Percentiles rank a stretch among this genome's conserved stretches.
phyloP scores from a whole-genome alignment of 2,888 invertebrate genomes.

The Epistrophe grossulariae region DNA sequence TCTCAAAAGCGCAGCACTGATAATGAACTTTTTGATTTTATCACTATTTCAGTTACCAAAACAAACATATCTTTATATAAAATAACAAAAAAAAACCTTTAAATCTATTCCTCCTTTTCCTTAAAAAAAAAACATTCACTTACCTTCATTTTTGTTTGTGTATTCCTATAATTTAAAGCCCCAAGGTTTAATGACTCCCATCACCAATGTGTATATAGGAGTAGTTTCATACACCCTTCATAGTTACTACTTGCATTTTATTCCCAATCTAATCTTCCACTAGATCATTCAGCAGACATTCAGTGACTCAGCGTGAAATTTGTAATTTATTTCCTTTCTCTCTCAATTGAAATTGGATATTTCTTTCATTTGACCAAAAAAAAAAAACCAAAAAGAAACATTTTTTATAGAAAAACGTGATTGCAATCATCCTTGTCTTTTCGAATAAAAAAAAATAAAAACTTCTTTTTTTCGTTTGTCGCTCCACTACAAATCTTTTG shows the following conservation, averaged over 20 bases:
- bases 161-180: neutral
- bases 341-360: slow-evolving; percentile 4
- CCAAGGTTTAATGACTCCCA: neutral
- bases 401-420: slow-evolving; percentile 17
- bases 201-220: neutral
- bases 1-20: too few species aligned
- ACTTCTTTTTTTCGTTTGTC: neutral
- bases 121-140: too few species aligned
- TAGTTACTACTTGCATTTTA: neutral
- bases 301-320: slow-evolving; percentile 4
- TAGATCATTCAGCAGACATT: neutral
- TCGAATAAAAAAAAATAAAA: neutral
- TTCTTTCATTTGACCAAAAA: neutral
- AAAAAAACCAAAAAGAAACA: slow-evolving; percentile 4
- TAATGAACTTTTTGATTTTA: too few species aligned
- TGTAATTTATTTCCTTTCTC: slow-evolving; percentile 46
- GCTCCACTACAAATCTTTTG: neutral
- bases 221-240: neutral
- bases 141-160: too few species aligned
- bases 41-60: too few species aligned
- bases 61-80: too few species aligned
- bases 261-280: neutral
- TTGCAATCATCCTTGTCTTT: slow-evolving; percentile 32
- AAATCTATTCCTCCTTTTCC: too few species aligned
- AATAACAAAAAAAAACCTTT: too few species aligned